Evolutionary conservation across 1,140 invertebrate species (phyloP), one percentile per base, ranked within the genome.

Genomic region (Plectrocnemia conspersa): DNA sequence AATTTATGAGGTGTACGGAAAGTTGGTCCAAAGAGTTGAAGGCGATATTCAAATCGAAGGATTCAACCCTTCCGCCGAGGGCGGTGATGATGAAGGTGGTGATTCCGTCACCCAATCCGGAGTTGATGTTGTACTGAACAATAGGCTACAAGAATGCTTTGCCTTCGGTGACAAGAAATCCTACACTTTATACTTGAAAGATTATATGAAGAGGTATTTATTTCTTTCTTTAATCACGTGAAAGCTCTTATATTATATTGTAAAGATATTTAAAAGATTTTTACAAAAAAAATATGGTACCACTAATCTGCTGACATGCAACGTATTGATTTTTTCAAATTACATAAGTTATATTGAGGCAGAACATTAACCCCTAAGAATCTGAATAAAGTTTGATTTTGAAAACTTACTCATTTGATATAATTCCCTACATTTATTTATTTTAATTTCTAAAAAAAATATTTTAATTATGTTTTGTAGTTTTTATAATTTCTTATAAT

Each of bases 1-100:
- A 21, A 68, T 97, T 29, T 98, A 95, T 65, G 94, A 97, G 83
- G 93, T 98, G 23, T 88, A 90, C 68, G 93, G 93, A 64, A 93
- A 82, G 82, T 72, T 90, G 33, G 78, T 93, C 23, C 77, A 77
- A 32, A 82, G 93, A 62, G 81, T 81, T 64, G 71, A 82, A 40
- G 93, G 85, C 22, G 89, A 96, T 32, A 82, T 97, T 49, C 66
- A 77, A 54, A 76, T 97, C 18, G 89, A 79, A 45, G 94, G 94
- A 21, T 82, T 86, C 63, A 97, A 97, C 72, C 91, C 94, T 48
- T 97, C 93, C 25, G 90, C 91, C 36, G 92, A 96, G 69, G 93
- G 92, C 64, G 84, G 78, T 32, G 86, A 89, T 61, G 93, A 97
- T 72, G 86, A 89, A 61, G 91, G 85, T 41, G 87, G 83, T 3